Evolutionary conservation across 2,797 vertebrate species (phyloP).

Genomic region (Microctenopoma steveboyesi): DNA sequence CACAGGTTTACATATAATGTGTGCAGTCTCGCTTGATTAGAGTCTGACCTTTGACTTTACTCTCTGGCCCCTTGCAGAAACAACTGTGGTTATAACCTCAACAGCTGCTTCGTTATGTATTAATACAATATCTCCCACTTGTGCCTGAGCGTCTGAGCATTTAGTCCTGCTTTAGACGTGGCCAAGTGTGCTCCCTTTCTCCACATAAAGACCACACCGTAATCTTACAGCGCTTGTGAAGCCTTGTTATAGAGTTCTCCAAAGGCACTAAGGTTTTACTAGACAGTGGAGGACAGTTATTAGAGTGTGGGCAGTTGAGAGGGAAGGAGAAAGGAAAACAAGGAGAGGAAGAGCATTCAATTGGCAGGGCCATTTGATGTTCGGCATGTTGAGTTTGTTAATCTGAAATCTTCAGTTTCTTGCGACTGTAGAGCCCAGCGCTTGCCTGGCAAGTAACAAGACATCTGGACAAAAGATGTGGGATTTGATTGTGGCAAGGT

Average conservation of each 20-base stretch:
- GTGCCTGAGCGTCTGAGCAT: slow-evolving; percentile 34
- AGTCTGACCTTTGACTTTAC: slow-evolving; percentile 54
- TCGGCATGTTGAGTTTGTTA: slow-evolving; percentile 52
- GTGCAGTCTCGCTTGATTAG: slow-evolving; percentile 68
- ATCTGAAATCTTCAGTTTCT: slow-evolving; percentile 62
- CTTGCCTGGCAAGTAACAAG: slow-evolving; percentile 38
- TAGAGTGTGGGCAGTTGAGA: slow-evolving; percentile 56
- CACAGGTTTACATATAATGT: slow-evolving; percentile 81
- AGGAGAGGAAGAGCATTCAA: slow-evolving; percentile 40
- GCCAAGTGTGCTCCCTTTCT: slow-evolving; percentile 57
- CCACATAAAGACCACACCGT: slow-evolving; percentile 78
- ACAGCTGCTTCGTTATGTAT: slow-evolving; percentile 47
- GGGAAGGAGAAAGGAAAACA: slow-evolving; percentile 22
- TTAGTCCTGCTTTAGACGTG: slow-evolving; percentile 41
- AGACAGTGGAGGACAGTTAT: slow-evolving; percentile 74
- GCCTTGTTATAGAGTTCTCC: slow-evolving; percentile 80
- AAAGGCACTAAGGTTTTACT: slow-evolving; percentile 79
- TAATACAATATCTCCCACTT: slow-evolving; percentile 53
- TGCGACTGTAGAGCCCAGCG: slow-evolving; percentile 32
- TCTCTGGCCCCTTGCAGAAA: slow-evolving; percentile 53
- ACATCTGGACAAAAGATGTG: slow-evolving; percentile 76
- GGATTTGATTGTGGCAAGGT: slow-evolving; percentile 36
- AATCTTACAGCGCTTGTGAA: slow-evolving; percentile 82
- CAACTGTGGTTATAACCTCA: slow-evolving; percentile 38
- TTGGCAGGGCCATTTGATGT: slow-evolving; percentile 44